phyloP scores from a whole-genome alignment of 2,797 vertebrate species.

The Prionace glauca region DNA sequence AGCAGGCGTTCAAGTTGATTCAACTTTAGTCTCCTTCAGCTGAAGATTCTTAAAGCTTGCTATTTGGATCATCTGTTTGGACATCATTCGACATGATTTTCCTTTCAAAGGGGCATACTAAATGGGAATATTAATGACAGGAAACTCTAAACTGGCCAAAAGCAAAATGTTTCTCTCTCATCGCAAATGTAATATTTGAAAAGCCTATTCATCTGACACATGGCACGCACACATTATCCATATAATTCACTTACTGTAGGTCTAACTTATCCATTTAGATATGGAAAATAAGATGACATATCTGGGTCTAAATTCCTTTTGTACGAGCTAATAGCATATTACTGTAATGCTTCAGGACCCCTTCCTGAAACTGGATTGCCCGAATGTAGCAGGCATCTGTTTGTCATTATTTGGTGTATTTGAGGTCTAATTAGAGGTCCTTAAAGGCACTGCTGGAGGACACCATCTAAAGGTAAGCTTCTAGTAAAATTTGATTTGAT shows the following conservation, averaged over 20 bases:
- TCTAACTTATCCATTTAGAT: not conserved
- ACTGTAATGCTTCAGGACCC: not conserved
- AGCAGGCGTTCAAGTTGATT: not conserved
- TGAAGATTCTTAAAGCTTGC: not conserved
- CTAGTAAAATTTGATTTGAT: not conserved
- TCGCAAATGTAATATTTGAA: not conserved
- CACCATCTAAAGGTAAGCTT: not conserved
- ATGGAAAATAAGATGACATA: not conserved
- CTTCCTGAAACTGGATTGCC: not conserved
- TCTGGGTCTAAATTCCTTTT: not conserved
- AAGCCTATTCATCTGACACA: not conserved
- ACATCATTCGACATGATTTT: not conserved
- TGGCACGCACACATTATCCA: not conserved
- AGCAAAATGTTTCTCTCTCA: not conserved
- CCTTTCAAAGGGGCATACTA: not conserved
- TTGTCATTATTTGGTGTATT: not conserved
- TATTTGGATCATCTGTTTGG: not conserved
- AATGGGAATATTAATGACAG: not conserved
- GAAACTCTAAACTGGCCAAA: not conserved
- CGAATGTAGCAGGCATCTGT: not conserved
- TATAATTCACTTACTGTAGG: not conserved
- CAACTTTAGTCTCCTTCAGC: not conserved
- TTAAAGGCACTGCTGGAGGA: not conserved
- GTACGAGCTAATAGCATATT: not conserved
- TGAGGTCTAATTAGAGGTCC: not conserved